Conservation (phyloP, 2,113 vertebrate genomes). For the Alexandromys fortis region DNA sequence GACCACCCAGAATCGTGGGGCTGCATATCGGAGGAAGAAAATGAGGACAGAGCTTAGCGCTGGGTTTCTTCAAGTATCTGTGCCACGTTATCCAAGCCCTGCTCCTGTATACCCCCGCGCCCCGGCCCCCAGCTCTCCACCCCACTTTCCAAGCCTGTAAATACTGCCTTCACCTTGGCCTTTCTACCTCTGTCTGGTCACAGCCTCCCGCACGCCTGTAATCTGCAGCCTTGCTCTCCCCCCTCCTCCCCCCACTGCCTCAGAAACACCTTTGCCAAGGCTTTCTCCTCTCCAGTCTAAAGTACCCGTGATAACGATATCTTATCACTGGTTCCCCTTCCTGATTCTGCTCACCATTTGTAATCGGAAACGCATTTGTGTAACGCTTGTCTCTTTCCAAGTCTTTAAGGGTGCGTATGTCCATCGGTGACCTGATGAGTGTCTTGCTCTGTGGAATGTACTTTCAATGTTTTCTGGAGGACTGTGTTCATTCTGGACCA, state of each 20-base stretch:
- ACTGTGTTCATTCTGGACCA: neutral
- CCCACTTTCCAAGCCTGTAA: neutral
- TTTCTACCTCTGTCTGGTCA: neutral
- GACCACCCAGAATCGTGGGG: constrained; percentile 57
- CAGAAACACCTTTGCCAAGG: neutral
- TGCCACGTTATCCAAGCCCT: neutral
- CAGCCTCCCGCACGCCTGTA: neutral
- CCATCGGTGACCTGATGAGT: neutral
- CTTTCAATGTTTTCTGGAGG: constrained; percentile 31
- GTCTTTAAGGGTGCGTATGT: neutral
- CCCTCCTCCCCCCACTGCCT: neutral
- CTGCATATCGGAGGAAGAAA: constrained; percentile 30
- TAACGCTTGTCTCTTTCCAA: constrained; percentile 18
- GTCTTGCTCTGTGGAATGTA: neutral
- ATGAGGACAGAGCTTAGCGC: neutral
- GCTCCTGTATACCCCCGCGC: neutral
- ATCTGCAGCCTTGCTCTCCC: accelerated
- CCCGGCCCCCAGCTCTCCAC: neutral
- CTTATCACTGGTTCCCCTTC: neutral
- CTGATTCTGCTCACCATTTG: neutral
- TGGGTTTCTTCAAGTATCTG: neutral
- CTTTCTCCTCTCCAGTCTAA: neutral
- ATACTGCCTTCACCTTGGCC: neutral
- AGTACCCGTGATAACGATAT: neutral
- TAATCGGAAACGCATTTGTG: neutral